These are phyloP conservation scores for Ochropleura leucogaster DNA, from an alignment of 2,888 invertebrate genomes.

Conservation along the genomic window DNA sequence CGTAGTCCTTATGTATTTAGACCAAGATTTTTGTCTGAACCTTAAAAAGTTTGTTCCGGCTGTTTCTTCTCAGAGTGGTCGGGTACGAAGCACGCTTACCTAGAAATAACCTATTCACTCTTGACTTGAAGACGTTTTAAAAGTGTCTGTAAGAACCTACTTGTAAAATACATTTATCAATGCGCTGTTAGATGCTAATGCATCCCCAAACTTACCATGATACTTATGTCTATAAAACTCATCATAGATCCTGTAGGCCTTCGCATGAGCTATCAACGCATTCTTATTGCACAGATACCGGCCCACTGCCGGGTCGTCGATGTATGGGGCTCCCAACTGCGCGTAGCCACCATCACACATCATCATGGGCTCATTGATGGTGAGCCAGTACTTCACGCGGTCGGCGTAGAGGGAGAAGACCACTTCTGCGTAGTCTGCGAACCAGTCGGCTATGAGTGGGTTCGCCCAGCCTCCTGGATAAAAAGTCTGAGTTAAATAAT, in stretches of 20 bases:
- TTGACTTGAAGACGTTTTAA: too few species aligned
- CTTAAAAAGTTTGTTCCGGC: too few species aligned
- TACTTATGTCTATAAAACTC: slow-evolving; percentile 85
- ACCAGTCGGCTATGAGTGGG: slow-evolving; percentile 89
- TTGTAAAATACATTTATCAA: too few species aligned
- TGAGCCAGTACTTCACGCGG: slow-evolving; percentile 92
- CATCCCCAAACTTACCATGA: slow-evolving; percentile 85
- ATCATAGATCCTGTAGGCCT: slow-evolving; percentile 89
- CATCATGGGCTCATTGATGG: slow-evolving; percentile 92
- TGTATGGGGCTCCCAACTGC: slow-evolving; percentile 45
- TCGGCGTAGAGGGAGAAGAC: slow-evolving; percentile 89
- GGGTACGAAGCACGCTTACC: too few species aligned
- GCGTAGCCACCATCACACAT: slow-evolving; percentile 57
- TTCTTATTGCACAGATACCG: slow-evolving; percentile 85
- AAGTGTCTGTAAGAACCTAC: too few species aligned
- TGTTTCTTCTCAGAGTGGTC: too few species aligned
- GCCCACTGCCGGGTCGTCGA: slow-evolving; percentile 35
- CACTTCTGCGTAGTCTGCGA: slow-evolving; percentile 90
- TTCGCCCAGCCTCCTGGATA: slow-evolving; percentile 91
- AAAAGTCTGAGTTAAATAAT: too few species aligned
- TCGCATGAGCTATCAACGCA: slow-evolving; percentile 92
- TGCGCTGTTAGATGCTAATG: too few species aligned
- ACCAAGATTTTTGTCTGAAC: too few species aligned
- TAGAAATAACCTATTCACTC: too few species aligned
- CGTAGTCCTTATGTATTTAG: too few species aligned